These are phyloP conservation scores for Ganaspis brasiliensis DNA, from an alignment of 2,888 invertebrate species.

Conservation along the genomic window DNA sequence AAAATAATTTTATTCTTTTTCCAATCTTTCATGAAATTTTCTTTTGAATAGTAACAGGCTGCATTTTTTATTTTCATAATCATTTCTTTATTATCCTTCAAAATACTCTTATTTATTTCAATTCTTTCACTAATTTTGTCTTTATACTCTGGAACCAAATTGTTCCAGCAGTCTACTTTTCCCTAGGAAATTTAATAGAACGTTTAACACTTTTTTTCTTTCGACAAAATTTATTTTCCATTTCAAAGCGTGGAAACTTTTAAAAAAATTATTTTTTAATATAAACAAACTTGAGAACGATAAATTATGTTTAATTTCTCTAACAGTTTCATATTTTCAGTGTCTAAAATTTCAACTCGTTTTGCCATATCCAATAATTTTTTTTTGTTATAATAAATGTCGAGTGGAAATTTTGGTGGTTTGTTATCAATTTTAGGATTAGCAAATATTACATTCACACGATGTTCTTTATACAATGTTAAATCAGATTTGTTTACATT, in stretches of 20 bases:
- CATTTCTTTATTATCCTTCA: slow-evolving; percentile 64
- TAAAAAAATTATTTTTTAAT: neutral
- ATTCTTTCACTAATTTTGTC: slow-evolving; percentile 42
- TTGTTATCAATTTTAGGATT: slow-evolving; percentile 79
- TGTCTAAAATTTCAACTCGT: slow-evolving; percentile 81
- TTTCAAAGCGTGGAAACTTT: too few species aligned
- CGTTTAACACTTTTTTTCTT: too few species aligned
- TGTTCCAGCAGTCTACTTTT: slow-evolving; percentile 71
- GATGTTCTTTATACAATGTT: slow-evolving; percentile 52
- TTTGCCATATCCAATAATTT: slow-evolving; percentile 74
- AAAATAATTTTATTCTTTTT: slow-evolving; percentile 56
- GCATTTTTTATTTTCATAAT: slow-evolving; percentile 61
- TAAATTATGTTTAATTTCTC: slow-evolving; percentile 84
- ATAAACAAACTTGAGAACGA: slow-evolving; percentile 82
- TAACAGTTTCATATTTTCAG: slow-evolving; percentile 83
- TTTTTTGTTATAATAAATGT: slow-evolving; percentile 81
- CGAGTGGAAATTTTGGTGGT: slow-evolving; percentile 82
- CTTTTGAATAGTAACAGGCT: slow-evolving; percentile 61
- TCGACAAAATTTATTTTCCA: too few species aligned
- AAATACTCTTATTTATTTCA: slow-evolving; percentile 51
- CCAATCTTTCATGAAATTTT: slow-evolving; percentile 64
- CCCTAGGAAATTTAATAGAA: slow-evolving; percentile 63
- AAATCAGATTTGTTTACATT: slow-evolving; percentile 47
- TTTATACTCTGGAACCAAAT: slow-evolving; percentile 39
- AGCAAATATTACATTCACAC: slow-evolving; percentile 53